phyloP scores from a whole-genome alignment of 1,140 invertebrate species.

The Artemia franciscana region DNA sequence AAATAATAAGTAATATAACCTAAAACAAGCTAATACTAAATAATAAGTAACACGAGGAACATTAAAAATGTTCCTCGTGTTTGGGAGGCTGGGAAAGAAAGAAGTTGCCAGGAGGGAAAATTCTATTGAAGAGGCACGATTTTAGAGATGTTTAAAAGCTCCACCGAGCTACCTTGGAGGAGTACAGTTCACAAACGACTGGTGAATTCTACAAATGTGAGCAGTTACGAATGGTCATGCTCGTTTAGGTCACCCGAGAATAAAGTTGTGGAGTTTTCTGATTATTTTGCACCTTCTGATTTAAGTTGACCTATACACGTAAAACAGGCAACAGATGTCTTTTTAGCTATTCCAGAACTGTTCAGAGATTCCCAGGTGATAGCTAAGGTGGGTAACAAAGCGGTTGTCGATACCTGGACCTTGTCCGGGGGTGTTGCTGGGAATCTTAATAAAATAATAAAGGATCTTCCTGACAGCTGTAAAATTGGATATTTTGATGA shows the following conservation, averaged over 20 bases:
- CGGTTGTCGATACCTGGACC: background rate
- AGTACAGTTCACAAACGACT: background rate
- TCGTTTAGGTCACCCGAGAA: background rate
- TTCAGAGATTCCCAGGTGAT: background rate
- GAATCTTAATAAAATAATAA: too few species aligned
- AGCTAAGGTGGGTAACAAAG: background rate
- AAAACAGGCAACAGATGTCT: background rate
- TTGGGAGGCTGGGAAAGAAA: background rate
- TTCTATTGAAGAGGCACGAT: background rate
- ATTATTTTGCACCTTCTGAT: background rate
- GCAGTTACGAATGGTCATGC: background rate
- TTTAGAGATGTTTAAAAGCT: background rate
- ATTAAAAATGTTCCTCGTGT: background rate
- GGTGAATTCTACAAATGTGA: background rate
- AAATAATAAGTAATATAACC: too few species aligned
- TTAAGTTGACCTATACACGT: background rate
- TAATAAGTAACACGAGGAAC: too few species aligned
- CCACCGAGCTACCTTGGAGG: background rate
- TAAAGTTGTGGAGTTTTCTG: background rate
- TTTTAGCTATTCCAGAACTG: background rate
- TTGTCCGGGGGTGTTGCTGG: too few species aligned
- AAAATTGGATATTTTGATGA: background rate
- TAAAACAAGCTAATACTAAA: too few species aligned
- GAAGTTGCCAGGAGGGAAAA: background rate
- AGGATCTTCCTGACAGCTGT: too few species aligned